Evolutionary conservation across 2,113 vertebrate genomes (phyloP).

Genomic region (Mesocricetus auratus): DNA sequence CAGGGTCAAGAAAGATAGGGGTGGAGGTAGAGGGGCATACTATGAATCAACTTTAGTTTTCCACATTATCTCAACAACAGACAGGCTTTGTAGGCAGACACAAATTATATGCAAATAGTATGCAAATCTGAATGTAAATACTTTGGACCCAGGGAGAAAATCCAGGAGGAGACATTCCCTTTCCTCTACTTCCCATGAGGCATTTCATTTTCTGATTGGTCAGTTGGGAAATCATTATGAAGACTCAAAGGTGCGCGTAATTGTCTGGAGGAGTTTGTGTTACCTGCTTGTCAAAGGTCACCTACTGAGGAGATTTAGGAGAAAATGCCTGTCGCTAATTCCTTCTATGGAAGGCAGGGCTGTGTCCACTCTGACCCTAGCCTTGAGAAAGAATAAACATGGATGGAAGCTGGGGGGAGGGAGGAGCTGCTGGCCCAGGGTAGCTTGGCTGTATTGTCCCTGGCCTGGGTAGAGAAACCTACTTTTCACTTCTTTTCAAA

Average conservation of each 20-base stretch:
- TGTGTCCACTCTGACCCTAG: neutral
- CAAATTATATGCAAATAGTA: conserved; percentile 81
- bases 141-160: conserved; percentile 66
- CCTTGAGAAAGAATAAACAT: neutral
- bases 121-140: conserved; percentile 83
- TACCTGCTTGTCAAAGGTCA: conserved; percentile 42
- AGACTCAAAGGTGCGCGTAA: conserved; percentile 2
- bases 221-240: neutral
- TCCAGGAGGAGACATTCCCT: conserved; percentile 58
- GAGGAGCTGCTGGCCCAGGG: too few relatives aligned
- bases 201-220: conserved; percentile 61
- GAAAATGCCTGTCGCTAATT: neutral
- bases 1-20: neutral
- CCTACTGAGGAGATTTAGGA: neutral
- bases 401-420: neutral
- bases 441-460: neutral
- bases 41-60: conserved; percentile 48
- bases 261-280: neutral
- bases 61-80: conserved; percentile 70
- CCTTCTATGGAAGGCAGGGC: neutral
- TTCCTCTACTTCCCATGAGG: conserved; percentile 17
- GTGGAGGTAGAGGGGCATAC: neutral
- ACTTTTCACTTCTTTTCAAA: neutral
- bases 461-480: neutral
- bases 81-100: conserved; percentile 69